phyloP scores from a whole-genome alignment of 1,140 invertebrate species.

The Papilio machaon region DNA sequence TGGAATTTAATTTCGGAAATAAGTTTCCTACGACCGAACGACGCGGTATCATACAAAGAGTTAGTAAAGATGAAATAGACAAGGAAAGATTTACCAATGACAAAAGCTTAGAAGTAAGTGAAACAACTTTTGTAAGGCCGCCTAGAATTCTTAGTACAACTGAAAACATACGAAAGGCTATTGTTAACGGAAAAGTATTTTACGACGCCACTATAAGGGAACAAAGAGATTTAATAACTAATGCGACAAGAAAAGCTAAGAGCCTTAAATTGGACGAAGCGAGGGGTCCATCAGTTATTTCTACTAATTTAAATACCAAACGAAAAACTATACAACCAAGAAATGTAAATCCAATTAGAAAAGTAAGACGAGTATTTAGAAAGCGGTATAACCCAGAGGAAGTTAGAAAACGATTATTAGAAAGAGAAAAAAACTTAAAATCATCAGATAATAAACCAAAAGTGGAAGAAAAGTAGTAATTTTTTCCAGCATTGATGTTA shows the following conservation, averaged over 20 bases:
- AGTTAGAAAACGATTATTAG: slow-evolving; percentile 73
- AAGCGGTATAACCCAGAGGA: slow-evolving; percentile 77
- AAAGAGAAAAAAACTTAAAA: slow-evolving; percentile 69
- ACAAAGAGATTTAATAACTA: slow-evolving; percentile 64
- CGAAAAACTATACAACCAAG: slow-evolving; percentile 66
- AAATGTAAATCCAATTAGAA: slow-evolving; percentile 71
- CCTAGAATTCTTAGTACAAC: slow-evolving; percentile 72
- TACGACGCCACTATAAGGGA: slow-evolving; percentile 74
- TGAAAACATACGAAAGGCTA: slow-evolving; percentile 71
- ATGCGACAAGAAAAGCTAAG: slow-evolving; percentile 63
- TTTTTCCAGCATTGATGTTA: not conserved
- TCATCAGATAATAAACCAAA: slow-evolving; percentile 19
- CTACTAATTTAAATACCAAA: slow-evolving; percentile 56
- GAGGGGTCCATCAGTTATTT: slow-evolving; percentile 56
- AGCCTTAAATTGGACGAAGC: slow-evolving; percentile 61
- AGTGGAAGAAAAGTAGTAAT: not conserved
- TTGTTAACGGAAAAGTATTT: slow-evolving; percentile 75
- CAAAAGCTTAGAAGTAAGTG: slow-evolving; percentile 74
- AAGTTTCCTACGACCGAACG: slow-evolving; percentile 67
- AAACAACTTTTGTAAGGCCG: slow-evolving; percentile 72
- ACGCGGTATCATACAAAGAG: slow-evolving; percentile 66
- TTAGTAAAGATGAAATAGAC: slow-evolving; percentile 74
- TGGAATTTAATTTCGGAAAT: slow-evolving; percentile 71
- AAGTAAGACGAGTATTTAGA: slow-evolving; percentile 70
- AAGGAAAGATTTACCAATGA: slow-evolving; percentile 65